Evolutionary conservation across 2,888 invertebrate species (phyloP).

Genomic region (Aporophyla lueneburgensis): DNA sequence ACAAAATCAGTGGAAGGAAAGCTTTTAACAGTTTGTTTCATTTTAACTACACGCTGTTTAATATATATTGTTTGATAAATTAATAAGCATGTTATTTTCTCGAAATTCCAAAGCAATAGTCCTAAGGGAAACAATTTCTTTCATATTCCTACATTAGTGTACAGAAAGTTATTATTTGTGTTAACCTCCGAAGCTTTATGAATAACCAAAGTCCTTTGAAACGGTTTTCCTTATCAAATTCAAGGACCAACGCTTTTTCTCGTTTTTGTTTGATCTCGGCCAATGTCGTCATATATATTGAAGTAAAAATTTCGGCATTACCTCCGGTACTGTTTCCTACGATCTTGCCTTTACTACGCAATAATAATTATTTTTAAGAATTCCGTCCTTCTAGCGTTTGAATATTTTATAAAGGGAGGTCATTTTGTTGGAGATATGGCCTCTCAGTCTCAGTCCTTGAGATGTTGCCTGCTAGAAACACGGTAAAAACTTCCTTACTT

Average conservation of each 20-base stretch:
- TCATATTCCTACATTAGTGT: slow-evolving; percentile 30
- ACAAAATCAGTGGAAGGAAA: slow-evolving; percentile 15
- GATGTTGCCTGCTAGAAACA: slow-evolving; percentile 66
- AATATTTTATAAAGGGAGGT: slow-evolving; percentile 75
- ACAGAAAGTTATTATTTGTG: slow-evolving; percentile 46
- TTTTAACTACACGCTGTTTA: not conserved
- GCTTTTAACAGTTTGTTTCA: slow-evolving; percentile 4
- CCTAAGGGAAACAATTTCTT: slow-evolving; percentile 25
- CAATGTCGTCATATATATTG: slow-evolving; percentile 53
- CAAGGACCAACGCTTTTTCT: slow-evolving; percentile 37
- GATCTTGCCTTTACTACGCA: slow-evolving; percentile 59
- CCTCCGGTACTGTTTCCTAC: slow-evolving; percentile 56
- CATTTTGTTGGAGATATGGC: slow-evolving; percentile 71
- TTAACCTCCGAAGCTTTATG: slow-evolving; percentile 38
- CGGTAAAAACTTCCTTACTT: slow-evolving; percentile 68
- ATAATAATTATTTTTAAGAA: slow-evolving; percentile 71
- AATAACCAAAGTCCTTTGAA: slow-evolving; percentile 55
- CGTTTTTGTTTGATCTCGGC: slow-evolving; percentile 57
- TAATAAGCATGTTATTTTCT: slow-evolving; percentile 15
- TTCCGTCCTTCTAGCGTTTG: slow-evolving; percentile 67
- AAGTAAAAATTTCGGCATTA: slow-evolving; percentile 43
- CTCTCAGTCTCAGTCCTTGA: slow-evolving; percentile 49
- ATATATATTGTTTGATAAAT: not conserved
- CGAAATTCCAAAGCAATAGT: slow-evolving; percentile 6
- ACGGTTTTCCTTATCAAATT: slow-evolving; percentile 53